Percentiles rank a stretch among this genome's conserved stretches.
These are phyloP conservation scores for Forbesichthys papilliferus DNA, from an alignment of 2,113 vertebrate species.

Conservation along the genomic window DNA sequence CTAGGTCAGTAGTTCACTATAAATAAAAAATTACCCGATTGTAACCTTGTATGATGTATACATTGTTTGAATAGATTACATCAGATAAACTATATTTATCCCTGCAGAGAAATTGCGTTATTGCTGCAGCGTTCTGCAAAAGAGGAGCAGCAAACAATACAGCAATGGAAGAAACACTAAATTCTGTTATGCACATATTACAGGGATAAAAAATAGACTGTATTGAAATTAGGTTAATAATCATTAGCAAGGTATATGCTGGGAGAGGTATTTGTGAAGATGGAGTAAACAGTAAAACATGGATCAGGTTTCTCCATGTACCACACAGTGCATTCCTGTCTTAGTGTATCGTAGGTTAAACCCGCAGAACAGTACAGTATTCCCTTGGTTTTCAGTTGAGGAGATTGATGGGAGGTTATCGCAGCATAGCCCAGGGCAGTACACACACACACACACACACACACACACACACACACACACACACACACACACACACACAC, in stretches of 20 bases:
- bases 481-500: too few relatives aligned
- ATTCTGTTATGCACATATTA: too few relatives aligned
- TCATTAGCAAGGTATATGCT: conserved; percentile 1
- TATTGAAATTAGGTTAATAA: background rate
- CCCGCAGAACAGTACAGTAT: background rate
- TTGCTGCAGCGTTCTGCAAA: too few relatives aligned
- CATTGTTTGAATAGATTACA: conserved; percentile 15
- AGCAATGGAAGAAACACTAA: too few relatives aligned
- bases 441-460: conserved; percentile 10
- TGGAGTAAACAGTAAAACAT: conserved; percentile 19
- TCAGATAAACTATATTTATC: too few relatives aligned
- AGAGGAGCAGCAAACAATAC: too few relatives aligned
- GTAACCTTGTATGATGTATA: conserved; percentile 52
- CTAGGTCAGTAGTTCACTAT: conserved; percentile 21
- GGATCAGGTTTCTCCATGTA: conserved; percentile 22
- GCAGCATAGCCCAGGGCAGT: conserved; percentile 1
- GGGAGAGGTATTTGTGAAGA: conserved; percentile 6
- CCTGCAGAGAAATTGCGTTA: too few relatives aligned
- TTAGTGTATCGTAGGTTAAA: conserved; percentile 2
- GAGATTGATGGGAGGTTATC: conserved; percentile 15
- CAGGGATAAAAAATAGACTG: too few relatives aligned
- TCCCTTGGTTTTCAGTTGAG: background rate
- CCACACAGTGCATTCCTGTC: background rate
- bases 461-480: too few relatives aligned
- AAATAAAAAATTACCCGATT: conserved; percentile 45